phyloP scores from a whole-genome alignment of 2,797 vertebrate genomes.

The Danio aesculapii region DNA sequence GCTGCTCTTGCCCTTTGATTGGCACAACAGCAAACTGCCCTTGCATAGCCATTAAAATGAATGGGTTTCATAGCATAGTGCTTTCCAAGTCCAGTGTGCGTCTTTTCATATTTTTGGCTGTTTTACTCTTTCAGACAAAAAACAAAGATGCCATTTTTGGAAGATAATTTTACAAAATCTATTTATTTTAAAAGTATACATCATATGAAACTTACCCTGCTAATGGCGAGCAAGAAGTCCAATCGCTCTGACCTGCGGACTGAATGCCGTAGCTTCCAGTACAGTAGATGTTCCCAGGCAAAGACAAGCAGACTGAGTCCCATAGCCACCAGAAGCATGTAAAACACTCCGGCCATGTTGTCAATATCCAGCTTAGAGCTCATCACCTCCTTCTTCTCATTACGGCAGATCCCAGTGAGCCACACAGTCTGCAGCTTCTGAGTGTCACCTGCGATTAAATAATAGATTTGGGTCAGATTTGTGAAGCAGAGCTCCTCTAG shows the following conservation, averaged over 20 bases:
- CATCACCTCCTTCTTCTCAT: constrained; percentile 99
- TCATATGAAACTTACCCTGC: constrained; percentile 81
- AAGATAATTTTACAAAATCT: no score
- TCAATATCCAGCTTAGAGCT: constrained; percentile 98
- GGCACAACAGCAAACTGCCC: no score
- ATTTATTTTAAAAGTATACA: background rate
- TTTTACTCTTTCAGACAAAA: no score
- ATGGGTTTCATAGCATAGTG: no score
- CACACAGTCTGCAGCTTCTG: constrained; percentile 98
- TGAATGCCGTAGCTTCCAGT: constrained; percentile 94
- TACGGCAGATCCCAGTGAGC: constrained; percentile 97
- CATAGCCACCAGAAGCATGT: constrained; percentile 98
- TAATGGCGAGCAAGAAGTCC: constrained; percentile 94
- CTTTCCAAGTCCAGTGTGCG: no score
- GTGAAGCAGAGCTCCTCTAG: background rate
- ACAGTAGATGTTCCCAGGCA: constrained; percentile 95
- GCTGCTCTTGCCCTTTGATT: no score
- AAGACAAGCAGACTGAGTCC: constrained; percentile 96
- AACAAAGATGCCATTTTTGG: no score
- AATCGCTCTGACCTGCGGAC: constrained; percentile 85
- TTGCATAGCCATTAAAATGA: no score
- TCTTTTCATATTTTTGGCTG: no score
- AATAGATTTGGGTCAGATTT: background rate
- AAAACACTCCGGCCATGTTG: constrained; percentile 98
- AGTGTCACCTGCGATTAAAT: constrained; percentile 86